phyloP scores from a whole-genome alignment of 2,113 vertebrate species.

The Prunella himalayana region DNA sequence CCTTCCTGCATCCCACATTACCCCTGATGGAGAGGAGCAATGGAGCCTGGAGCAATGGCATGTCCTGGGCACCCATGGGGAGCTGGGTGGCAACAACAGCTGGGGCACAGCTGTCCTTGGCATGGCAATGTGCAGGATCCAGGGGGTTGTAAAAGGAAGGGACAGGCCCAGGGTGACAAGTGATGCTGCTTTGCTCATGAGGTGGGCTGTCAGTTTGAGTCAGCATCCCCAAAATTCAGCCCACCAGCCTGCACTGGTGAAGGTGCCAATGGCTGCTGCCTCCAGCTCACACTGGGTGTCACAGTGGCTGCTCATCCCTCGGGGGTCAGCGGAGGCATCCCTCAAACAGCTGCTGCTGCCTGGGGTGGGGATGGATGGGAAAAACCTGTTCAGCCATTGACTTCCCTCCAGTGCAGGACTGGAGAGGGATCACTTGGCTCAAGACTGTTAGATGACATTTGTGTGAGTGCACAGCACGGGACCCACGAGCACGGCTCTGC shows the following conservation, averaged over 20 bases:
- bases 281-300: accelerated
- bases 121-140: accelerated
- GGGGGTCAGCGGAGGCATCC: neutral
- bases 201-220: neutral
- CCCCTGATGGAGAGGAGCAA: neutral
- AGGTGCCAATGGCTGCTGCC: neutral
- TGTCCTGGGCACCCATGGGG: accelerated
- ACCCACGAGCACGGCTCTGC: neutral
- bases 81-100: neutral
- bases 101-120: neutral
- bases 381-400: neutral
- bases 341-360: neutral
- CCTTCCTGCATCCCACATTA: neutral
- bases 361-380: neutral
- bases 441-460: neutral
- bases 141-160: neutral
- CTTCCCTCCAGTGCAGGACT: neutral
- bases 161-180: neutral
- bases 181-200: neutral
- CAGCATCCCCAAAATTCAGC: neutral
- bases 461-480: neutral
- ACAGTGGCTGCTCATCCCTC: neutral
- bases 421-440: accelerated
- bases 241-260: neutral
- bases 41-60: neutral